Evolutionary conservation across 2,797 vertebrate genomes (phyloP).

Genomic region (Syngnathus rostellatus): DNA sequence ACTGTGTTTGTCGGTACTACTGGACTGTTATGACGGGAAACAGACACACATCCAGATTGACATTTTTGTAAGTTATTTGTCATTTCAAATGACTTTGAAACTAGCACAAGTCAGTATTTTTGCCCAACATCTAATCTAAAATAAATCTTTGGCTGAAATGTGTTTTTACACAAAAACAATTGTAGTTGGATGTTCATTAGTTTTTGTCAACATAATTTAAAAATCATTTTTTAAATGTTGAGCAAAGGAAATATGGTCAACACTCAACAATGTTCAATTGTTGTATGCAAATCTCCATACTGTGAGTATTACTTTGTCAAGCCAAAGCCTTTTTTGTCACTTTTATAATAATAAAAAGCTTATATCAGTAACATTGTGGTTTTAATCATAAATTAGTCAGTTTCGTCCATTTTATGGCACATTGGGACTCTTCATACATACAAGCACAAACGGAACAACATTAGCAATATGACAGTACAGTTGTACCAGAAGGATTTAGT

Average conservation of each 20-base stretch:
- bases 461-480: background rate
- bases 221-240: background rate
- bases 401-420: background rate
- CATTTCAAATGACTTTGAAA: constrained; percentile 24
- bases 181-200: background rate
- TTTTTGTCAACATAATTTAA: background rate
- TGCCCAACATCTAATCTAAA: background rate
- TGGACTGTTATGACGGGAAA: constrained; percentile 41
- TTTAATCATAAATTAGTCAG: constrained; percentile 3
- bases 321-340: background rate
- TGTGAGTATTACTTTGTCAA: constrained; percentile 22
- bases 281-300: constrained; percentile 12
- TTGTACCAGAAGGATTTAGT: background rate
- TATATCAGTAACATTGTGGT: constrained; percentile 1
- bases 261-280: background rate
- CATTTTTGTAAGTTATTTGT: constrained; percentile 23
- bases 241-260: background rate
- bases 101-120: constrained; percentile 24
- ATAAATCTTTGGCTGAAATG: constrained; percentile 3
- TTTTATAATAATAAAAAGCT: constrained; percentile 32
- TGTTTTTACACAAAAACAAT: background rate
- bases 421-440: background rate
- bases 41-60: background rate
- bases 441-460: background rate
- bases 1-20: constrained; percentile 11